These are phyloP conservation scores for Callopanchax toddi DNA, from an alignment of 2,113 vertebrate species.

Conservation along the genomic window DNA sequence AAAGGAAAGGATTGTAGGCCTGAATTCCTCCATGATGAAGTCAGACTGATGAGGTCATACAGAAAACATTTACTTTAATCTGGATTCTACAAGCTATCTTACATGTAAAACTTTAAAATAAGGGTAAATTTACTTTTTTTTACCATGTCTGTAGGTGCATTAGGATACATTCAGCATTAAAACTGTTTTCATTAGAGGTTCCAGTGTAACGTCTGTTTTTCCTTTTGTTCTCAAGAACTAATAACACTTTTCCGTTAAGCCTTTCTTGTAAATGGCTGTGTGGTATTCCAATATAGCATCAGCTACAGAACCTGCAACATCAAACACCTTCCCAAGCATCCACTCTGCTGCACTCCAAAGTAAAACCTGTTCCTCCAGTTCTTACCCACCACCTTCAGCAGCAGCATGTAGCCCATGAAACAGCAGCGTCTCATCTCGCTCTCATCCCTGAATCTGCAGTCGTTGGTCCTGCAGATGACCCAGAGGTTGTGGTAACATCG, in stretches of 20 bases:
- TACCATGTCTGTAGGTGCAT: neutral
- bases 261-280: slow-evolving; percentile 49
- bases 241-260: neutral
- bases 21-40: too few species aligned
- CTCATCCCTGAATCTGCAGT: slow-evolving; percentile 65
- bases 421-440: slow-evolving; percentile 50
- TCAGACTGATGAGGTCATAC: too few species aligned
- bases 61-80: too few species aligned
- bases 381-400: slow-evolving; percentile 37
- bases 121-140: neutral
- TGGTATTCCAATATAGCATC: slow-evolving; percentile 79
- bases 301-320: slow-evolving; percentile 79
- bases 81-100: too few species aligned
- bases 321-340: slow-evolving; percentile 52
- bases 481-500: slow-evolving; percentile 75
- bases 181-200: neutral
- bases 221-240: neutral
- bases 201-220: neutral
- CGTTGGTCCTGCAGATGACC: slow-evolving; percentile 48
- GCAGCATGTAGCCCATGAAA: slow-evolving; percentile 59
- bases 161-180: neutral
- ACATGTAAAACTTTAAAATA: too few species aligned
- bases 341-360: slow-evolving; percentile 54
- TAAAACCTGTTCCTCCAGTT: slow-evolving; percentile 62
- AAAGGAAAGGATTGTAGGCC: too few species aligned